Evolutionary conservation across 2,113 vertebrate species (phyloP).

Genomic region (Leuciscus idus): DNA sequence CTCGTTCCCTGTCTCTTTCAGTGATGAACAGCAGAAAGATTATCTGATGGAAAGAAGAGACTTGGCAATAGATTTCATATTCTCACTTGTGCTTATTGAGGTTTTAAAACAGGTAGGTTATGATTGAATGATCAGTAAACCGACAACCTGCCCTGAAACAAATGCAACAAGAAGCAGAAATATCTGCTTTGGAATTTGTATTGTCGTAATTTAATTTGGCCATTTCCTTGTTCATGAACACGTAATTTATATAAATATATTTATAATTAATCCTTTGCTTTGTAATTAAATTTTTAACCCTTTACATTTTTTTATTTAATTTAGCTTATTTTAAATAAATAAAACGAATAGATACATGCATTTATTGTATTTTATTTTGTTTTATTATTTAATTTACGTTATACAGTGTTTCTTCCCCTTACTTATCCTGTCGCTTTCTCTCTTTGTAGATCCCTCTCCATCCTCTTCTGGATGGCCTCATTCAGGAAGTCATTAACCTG

Average conservation of each 20-base stretch:
- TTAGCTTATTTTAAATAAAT: background rate
- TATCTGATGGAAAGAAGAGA: slow-evolving; percentile 97
- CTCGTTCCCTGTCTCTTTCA: slow-evolving; percentile 70
- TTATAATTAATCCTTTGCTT: too few relatives aligned
- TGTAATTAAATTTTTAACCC: background rate
- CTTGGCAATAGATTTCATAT: slow-evolving; percentile 99
- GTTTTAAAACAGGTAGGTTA: slow-evolving; percentile 94
- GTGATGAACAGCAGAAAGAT: slow-evolving; percentile 97
- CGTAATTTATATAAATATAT: too few relatives aligned
- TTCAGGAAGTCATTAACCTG: slow-evolving; percentile 97
- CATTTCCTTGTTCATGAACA: too few relatives aligned
- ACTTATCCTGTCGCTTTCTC: background rate
- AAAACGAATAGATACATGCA: background rate
- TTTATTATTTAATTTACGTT: background rate
- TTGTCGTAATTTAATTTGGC: too few relatives aligned
- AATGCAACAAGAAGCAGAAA: background rate
- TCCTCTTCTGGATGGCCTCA: slow-evolving; percentile 94
- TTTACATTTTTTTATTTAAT: background rate
- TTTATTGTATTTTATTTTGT: background rate
- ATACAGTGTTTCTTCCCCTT: background rate
- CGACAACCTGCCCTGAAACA: background rate
- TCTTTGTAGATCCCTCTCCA: slow-evolving; percentile 91
- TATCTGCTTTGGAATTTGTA: too few relatives aligned
- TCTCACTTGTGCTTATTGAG: slow-evolving; percentile 97
- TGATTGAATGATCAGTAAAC: background rate